Conservation (phyloP, 2,888 invertebrate species). For the Thecophora atra region DNA sequence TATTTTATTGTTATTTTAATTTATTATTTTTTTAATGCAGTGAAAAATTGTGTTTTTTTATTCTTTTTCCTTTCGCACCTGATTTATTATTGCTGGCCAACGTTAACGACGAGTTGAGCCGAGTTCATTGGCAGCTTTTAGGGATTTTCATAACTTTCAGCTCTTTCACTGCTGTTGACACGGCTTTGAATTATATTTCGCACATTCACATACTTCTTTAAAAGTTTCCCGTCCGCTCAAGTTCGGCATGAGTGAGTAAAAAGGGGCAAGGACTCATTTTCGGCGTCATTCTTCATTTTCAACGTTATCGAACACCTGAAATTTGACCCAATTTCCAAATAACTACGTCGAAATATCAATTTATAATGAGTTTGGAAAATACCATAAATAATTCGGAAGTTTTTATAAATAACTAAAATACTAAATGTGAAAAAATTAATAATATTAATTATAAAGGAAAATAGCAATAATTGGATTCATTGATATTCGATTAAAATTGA, state of each 20-base stretch:
- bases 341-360: background rate
- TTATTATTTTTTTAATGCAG: background rate
- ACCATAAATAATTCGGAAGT: no score
- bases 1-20: background rate
- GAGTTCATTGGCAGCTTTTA: background rate
- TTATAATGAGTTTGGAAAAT: background rate
- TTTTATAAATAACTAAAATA: no score
- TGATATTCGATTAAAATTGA: no score
- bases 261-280: no score
- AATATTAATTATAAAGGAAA: no score
- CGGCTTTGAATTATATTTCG: constrained; percentile 9
- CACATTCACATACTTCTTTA: no score
- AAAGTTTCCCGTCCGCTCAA: no score
- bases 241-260: no score
- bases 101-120: background rate
- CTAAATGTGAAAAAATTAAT: no score
- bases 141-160: background rate
- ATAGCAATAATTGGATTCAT: no score
- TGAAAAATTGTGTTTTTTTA: background rate
- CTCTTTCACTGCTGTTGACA: constrained; percentile 15
- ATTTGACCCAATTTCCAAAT: constrained; percentile 5
- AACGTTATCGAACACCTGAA: background rate
- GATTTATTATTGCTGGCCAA: constrained; percentile 11
- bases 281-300: background rate
- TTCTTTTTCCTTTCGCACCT: background rate